These are phyloP conservation scores for Elanus axillaris DNA, from an alignment of 2,113 vertebrate species.

Conservation along the genomic window DNA sequence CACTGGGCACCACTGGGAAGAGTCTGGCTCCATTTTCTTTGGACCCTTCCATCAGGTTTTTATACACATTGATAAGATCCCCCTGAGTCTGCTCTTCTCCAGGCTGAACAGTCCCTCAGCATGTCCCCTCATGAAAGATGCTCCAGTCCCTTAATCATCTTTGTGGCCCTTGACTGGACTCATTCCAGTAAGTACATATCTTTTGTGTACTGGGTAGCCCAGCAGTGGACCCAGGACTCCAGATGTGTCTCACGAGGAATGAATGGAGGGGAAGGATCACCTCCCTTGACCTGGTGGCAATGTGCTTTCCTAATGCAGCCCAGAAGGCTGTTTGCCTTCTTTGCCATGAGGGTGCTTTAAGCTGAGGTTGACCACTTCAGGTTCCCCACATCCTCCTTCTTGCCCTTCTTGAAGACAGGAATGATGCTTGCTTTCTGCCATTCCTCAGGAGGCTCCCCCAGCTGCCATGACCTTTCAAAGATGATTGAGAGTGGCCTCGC, in stretches of 20 bases:
- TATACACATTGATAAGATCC: background rate
- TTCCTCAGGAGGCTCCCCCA: background rate
- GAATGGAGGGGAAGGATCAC: background rate
- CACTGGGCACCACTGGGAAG: background rate
- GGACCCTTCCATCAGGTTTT: background rate
- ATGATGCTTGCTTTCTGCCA: background rate
- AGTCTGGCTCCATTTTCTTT: background rate
- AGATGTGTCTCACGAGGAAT: background rate
- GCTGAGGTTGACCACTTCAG: background rate
- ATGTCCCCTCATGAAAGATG: background rate
- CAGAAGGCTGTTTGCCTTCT: background rate
- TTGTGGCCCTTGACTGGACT: background rate
- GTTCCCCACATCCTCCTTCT: background rate
- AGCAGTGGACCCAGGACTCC: background rate
- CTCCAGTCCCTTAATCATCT: background rate
- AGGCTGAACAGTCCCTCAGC: background rate
- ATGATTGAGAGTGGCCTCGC: background rate
- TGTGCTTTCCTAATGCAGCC: background rate
- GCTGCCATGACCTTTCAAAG: background rate
- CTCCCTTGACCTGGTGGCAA: background rate
- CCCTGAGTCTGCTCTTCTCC: background rate
- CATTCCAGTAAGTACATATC: background rate
- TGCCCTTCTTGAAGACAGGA: background rate
- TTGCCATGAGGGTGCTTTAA: background rate
- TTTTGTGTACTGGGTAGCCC: background rate